phyloP scores from a whole-genome alignment of 2,797 vertebrate genomes.

The Acanthornis magna region DNA sequence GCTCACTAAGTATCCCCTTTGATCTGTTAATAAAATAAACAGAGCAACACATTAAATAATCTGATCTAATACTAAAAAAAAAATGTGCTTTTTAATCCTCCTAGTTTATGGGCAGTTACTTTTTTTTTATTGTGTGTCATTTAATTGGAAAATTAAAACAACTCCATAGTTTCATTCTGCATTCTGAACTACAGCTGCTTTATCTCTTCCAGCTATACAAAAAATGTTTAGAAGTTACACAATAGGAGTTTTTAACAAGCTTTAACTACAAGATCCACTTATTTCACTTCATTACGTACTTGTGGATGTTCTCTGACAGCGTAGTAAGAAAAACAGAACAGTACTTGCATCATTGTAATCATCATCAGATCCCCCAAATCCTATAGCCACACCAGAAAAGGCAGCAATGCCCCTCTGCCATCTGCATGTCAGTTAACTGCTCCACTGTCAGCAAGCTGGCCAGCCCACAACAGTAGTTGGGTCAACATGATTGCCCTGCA shows the following conservation, averaged over 20 bases:
- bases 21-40: conserved; percentile 14
- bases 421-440: conserved; percentile 13
- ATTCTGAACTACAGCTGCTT: not conserved
- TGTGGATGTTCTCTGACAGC: not conserved
- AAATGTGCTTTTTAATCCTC: conserved; percentile 51
- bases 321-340: not conserved
- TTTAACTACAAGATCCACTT: not conserved
- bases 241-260: not conserved
- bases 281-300: not conserved
- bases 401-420: not conserved
- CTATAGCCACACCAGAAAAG: not conserved
- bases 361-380: not conserved
- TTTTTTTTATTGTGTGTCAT: not conserved
- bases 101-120: not conserved
- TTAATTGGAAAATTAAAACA: not conserved
- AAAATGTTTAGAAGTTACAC: not conserved
- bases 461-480: not conserved
- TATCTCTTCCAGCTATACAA: not conserved
- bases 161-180: not conserved
- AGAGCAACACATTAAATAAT: not conserved
- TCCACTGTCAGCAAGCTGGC: conserved; percentile 7
- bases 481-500: conserved; percentile 36
- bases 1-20: not conserved
- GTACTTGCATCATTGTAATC: not conserved
- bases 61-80: conserved; percentile 25